Conservation (phyloP, 2,888 invertebrate genomes). For the Drosophila putrida region DNA sequence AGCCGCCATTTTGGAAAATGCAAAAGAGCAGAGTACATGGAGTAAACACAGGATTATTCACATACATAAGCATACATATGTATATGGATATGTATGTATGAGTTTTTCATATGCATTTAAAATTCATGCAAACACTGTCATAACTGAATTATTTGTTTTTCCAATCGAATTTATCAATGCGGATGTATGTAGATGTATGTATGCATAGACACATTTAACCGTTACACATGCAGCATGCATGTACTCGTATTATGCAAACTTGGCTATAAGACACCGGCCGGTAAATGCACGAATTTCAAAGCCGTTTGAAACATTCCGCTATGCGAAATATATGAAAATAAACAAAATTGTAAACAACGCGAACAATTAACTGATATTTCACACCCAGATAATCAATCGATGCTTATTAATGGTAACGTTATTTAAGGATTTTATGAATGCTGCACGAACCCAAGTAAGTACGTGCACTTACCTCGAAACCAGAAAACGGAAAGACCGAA, state of each 20-base stretch:
- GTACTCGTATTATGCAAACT: slow-evolving; percentile 62
- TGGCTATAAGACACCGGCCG: slow-evolving; percentile 61
- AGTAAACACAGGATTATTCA: slow-evolving; percentile 11
- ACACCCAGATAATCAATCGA: slow-evolving; percentile 57
- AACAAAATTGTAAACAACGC: not conserved
- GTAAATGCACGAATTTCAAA: slow-evolving; percentile 38
- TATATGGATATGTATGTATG: not conserved
- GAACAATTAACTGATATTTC: slow-evolving; percentile 29
- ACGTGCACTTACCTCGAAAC: slow-evolving; percentile 85
- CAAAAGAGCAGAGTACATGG: slow-evolving; percentile 23
- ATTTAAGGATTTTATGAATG: slow-evolving; percentile 74
- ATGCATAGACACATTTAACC: slow-evolving; percentile 14
- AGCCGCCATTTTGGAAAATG: slow-evolving; percentile 61
- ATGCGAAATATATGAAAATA: slow-evolving; percentile 35
- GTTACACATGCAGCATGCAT: slow-evolving; percentile 32
- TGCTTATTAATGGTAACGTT: slow-evolving; percentile 64
- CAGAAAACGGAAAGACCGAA: slow-evolving; percentile 85
- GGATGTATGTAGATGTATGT: not conserved
- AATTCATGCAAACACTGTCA: not conserved
- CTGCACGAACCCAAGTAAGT: slow-evolving; percentile 60
- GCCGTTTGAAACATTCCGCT: not conserved
- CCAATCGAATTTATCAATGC: not conserved
- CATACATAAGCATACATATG: slow-evolving; percentile 3
- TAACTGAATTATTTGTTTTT: slow-evolving; percentile 5
- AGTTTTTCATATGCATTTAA: not conserved